A percentile compares a stretch with the other conserved stretches of the same genome.
Conservation (phyloP, 2,113 vertebrate species). For the Paradoxurus hermaphroditus region DNA sequence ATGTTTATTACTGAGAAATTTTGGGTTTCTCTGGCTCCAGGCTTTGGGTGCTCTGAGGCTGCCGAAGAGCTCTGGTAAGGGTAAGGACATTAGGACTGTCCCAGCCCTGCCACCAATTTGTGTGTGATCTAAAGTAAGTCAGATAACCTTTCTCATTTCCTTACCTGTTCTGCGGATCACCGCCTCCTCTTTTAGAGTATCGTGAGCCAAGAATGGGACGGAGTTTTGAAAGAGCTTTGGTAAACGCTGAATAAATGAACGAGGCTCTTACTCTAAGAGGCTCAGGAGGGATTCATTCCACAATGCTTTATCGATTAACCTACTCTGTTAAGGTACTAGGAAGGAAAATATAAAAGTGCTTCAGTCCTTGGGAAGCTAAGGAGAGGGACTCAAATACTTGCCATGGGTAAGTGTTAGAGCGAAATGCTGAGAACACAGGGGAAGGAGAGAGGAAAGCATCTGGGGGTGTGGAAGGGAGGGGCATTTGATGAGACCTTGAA, state of each 20-base stretch:
- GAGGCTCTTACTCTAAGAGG: neutral
- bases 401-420: accelerated
- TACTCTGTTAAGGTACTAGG: neutral
- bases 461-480: neutral
- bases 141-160: neutral
- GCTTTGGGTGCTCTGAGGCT: neutral
- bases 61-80: neutral
- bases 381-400: neutral
- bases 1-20: neutral
- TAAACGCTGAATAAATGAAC: neutral
- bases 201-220: too few species aligned
- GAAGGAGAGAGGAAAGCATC: neutral
- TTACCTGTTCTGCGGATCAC: neutral
- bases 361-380: neutral
- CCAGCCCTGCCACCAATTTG: neutral
- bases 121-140: neutral
- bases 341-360: neutral
- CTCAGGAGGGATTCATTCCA: neutral
- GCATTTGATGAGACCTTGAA: neutral
- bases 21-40: neutral
- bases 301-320: neutral
- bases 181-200: neutral
- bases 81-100: neutral
- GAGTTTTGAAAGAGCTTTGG: neutral
- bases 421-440: neutral